Base-by-base conservation (phyloP, 2,888 invertebrate species). In the Parnassius orleans region DNA sequence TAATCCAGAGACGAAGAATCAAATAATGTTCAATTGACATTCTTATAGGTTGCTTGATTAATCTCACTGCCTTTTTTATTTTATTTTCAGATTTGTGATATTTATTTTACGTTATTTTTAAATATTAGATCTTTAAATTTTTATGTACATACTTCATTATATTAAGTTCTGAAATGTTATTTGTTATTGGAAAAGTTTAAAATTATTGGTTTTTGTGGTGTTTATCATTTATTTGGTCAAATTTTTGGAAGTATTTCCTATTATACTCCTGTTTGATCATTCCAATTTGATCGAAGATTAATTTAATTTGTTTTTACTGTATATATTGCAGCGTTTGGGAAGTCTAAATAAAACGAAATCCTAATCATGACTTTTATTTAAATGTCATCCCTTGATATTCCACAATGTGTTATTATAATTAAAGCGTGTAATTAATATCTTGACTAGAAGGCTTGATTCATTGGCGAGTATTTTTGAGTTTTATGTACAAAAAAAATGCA, bases 301-400 rank as follows among this genome's bases (percentile, higher is more conserved):
- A 33, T 33, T 33, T 33, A 10, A 24, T 59, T n/a, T 59, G 41
- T 15, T 14, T 5, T 53, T 14, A 41, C 33, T 47, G 53, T 53
- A 46, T 33, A 41, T 33, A 53, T 47, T 52, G 19, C 51, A 60
- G 44, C 43, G n/a, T 53, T 42, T 12, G 41, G 47, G 48, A 42
- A 19, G 42, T 60, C 48, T 53, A 14, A 60, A 60, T 60, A 60
- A 60, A 53, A 59, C 2, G 42, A 60, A 47, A 47, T 15, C 10
- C 11, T 19, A 57, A 15, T 19, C 51, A 1, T 50, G 50, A 9
- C 24, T 51, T 54, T 57, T 12, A 14, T 57, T 48, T 51, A 9
- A 19, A 52, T 33, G 5, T 33, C 7, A 33, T 33, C 33, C 19
- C 33, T 33, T 33, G 33, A 33, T 33, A 33, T 33, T 5, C 33